Percentiles rank a stretch among this genome's conserved stretches.
phyloP scores from a whole-genome alignment of 2,113 vertebrate genomes.

The Pristiophorus japonicus region DNA sequence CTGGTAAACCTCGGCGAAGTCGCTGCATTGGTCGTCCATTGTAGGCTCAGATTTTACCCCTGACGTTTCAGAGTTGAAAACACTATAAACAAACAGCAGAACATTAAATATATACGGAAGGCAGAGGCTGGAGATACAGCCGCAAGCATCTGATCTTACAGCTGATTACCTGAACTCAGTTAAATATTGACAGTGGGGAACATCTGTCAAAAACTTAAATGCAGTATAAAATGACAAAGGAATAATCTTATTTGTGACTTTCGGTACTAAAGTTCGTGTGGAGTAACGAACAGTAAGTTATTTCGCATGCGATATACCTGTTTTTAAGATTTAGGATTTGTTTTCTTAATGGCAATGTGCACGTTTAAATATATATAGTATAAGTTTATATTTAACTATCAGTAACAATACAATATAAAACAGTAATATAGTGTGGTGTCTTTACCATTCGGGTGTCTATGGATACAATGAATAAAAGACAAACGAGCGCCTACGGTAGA shows the following conservation, averaged over 20 bases:
- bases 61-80: neutral
- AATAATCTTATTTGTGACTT: neutral
- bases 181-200: neutral
- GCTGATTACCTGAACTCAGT: neutral
- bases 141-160: neutral
- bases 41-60: neutral
- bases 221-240: neutral
- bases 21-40: slow-evolving; percentile 54
- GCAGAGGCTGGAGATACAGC: neutral
- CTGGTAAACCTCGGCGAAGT: slow-evolving; percentile 53
- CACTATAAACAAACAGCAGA: neutral
- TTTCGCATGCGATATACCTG: neutral
- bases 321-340: neutral
- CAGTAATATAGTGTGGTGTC: neutral
- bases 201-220: neutral
- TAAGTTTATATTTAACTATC: neutral
- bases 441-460: too few relatives aligned
- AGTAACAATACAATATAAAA: neutral
- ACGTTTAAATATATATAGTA: neutral
- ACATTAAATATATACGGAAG: neutral
- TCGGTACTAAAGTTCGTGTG: neutral
- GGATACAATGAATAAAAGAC: neutral
- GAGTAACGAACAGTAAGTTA: neutral
- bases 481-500: neutral
- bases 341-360: neutral